These are phyloP conservation scores for Leucania comma DNA, from an alignment of 2,888 invertebrate species.

Conservation along the genomic window DNA sequence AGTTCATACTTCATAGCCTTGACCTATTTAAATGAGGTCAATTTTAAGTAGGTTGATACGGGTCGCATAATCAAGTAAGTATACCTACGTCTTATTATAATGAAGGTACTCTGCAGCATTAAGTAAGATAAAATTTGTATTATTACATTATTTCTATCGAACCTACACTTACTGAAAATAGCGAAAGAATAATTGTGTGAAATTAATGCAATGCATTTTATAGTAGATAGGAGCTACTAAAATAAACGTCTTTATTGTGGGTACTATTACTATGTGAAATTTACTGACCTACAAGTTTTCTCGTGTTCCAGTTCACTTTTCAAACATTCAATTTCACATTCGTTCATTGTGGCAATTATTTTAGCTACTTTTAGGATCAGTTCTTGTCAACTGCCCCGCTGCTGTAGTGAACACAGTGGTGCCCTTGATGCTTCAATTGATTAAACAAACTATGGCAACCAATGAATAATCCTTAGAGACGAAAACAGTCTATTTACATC, in stretches of 20 bases:
- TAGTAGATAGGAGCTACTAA: not conserved
- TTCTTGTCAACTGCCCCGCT: constrained; percentile 48
- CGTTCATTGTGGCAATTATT: constrained; percentile 76
- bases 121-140: not conserved
- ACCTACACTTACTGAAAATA: not conserved
- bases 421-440: constrained; percentile 65
- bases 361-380: constrained; percentile 35
- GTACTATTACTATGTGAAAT: not conserved
- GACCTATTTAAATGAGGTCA: constrained; percentile 48
- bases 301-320: constrained; percentile 88
- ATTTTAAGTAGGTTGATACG: constrained; percentile 27
- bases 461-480: constrained; percentile 41
- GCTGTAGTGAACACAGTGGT: constrained; percentile 43
- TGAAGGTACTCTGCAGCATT: constrained; percentile 4
- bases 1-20: constrained; percentile 23
- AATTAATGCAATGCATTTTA: not conserved
- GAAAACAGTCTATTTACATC: constrained; percentile 28
- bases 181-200: not conserved
- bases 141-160: not conserved
- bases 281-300: constrained; percentile 84
- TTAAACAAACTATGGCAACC: constrained; percentile 66
- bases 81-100: not conserved
- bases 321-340: constrained; percentile 85
- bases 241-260: not conserved
- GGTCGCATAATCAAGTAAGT: constrained; percentile 29